Evolutionary conservation across 37 sponge, comb jelly and placozoan genomes (phyloP), one percentile per base, ranked within the genome.

Genomic region (Beroe forskalii): DNA sequence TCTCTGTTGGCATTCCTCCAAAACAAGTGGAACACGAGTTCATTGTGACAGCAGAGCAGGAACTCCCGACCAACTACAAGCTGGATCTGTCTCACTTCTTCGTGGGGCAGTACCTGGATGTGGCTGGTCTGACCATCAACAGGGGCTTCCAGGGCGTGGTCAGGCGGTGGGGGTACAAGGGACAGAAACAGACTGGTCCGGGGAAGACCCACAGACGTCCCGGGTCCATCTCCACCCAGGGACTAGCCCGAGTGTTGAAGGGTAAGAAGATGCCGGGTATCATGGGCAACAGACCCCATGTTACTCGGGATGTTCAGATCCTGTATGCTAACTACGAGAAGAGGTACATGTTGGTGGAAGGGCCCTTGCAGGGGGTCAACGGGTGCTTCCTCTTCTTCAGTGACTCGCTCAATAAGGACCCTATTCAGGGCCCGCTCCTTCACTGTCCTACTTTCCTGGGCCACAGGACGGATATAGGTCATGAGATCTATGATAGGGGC

Each of bases 171-270:
- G 86, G 86, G 1, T 80, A 80, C 55, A 80, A 80, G 86, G 86
- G 86, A 12, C 44, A 44, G 27, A 3, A 1, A 25, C 40, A 44
- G 48, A 14, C 9, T 25, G 4, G 55, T 4, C 28, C 30, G 6
- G 55, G 48, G 17, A 80, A 80, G 27, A 80, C 86, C 14, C 86
- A 80, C 48, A 43, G 86, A 33, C 86, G 86, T 17, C 86, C 86
- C 24, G 86, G 86, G 9, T 80, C 86, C 55, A 80, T 80, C 86
- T 80, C 86, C 0, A 80, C 86, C 44, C 86, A 80, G 86, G 86
- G 86, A 38, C 20, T 80, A 6, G 55, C 44, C 28, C 86, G 86
- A 6, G 86, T 80, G 1, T 25, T 80, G 28, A 41, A 44, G 86
- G 86, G 86, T 22, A 80, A 80, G 86, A 80, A 80, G 48, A 44